Conservation (phyloP, 2,888 invertebrate species). For the Bombyx huttoni region DNA sequence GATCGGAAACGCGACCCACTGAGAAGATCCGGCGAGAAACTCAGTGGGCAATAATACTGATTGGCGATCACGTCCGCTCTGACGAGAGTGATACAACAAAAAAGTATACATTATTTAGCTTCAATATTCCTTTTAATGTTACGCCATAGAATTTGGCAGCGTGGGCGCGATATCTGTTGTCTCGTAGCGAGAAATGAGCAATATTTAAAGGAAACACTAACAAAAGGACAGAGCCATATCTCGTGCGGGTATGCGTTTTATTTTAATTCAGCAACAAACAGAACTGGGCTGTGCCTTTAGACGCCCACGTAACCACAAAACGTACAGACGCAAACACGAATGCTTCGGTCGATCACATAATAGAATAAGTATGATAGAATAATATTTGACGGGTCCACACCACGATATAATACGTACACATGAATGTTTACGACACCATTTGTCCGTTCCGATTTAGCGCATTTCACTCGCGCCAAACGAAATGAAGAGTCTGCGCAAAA, state of each 20-base stretch:
- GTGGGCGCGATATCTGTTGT: slow-evolving; percentile 53
- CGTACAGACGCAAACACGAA: slow-evolving; percentile 52
- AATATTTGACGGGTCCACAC: slow-evolving; percentile 46
- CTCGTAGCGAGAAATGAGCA: slow-evolving; percentile 20
- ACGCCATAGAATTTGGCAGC: slow-evolving; percentile 43
- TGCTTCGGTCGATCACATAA: slow-evolving; percentile 54
- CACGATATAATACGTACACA: slow-evolving; percentile 25
- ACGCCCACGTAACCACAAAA: slow-evolving; percentile 59
- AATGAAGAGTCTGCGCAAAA: slow-evolving; percentile 14
- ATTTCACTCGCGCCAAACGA: slow-evolving; percentile 22
- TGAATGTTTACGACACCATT: slow-evolving; percentile 40
- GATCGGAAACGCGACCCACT: too few species aligned
- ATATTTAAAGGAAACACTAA: slow-evolving; percentile 29
- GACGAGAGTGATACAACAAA: too few species aligned
- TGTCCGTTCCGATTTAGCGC: slow-evolving; percentile 27
- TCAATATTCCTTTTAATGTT: slow-evolving; percentile 40
- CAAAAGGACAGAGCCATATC: slow-evolving; percentile 33
- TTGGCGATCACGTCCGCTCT: too few species aligned
- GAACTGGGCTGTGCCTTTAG: slow-evolving; percentile 32
- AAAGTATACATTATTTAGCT: too few species aligned
- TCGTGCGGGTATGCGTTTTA: slow-evolving; percentile 29
- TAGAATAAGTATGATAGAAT: slow-evolving; percentile 52
- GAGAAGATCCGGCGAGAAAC: too few species aligned
- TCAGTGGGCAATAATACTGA: too few species aligned
- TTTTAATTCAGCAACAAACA: slow-evolving; percentile 38